phyloP scores from a whole-genome alignment of 2,113 vertebrate genomes.

The Crotalus horridus region DNA sequence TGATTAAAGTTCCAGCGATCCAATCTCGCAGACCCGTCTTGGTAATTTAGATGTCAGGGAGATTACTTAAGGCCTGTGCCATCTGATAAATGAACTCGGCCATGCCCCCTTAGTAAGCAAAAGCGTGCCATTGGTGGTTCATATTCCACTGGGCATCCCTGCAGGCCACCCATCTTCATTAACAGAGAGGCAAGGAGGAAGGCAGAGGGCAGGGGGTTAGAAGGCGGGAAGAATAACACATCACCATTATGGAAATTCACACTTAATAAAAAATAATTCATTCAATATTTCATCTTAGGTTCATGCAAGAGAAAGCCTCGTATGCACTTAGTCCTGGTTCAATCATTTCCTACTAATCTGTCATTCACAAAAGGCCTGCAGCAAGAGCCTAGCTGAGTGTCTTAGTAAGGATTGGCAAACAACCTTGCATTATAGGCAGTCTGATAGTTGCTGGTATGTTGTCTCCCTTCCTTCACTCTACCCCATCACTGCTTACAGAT shows the following conservation, averaged over 20 bases:
- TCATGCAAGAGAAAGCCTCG: neutral
- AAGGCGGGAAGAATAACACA: constrained; percentile 23
- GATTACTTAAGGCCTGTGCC: neutral
- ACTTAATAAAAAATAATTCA: constrained; percentile 57
- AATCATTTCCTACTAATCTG: constrained; percentile 6
- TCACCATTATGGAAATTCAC: constrained; percentile 56
- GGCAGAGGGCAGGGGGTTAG: neutral
- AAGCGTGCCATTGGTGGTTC: accelerated
- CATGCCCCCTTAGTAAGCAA: accelerated
- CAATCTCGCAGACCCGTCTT: neutral
- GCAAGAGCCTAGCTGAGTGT: neutral
- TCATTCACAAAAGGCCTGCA: neutral
- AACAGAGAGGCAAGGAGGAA: constrained; percentile 29
- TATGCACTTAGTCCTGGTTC: neutral
- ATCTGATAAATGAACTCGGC: constrained; percentile 14
- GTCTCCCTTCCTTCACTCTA: neutral
- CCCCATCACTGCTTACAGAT: neutral
- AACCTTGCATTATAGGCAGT: neutral
- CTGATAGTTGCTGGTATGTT: neutral
- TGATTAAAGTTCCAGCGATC: neutral
- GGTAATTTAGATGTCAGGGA: neutral
- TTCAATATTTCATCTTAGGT: neutral
- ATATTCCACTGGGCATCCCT: accelerated
- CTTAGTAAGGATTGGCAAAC: neutral
- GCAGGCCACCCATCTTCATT: constrained; percentile 44